phyloP scores from a whole-genome alignment of 2,113 vertebrate species.

The Alectura lathami region DNA sequence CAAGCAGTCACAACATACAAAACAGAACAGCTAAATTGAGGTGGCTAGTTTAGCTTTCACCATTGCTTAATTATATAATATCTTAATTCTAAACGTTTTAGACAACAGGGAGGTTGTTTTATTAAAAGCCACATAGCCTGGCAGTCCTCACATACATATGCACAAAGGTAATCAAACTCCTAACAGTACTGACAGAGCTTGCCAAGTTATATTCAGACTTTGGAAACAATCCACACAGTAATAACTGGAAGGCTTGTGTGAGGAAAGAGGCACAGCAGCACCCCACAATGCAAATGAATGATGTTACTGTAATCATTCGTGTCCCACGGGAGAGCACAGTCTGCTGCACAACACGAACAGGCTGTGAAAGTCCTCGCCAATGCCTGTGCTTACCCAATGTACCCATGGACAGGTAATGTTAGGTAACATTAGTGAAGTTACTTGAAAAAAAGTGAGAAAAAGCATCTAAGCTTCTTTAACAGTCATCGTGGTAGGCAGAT shows the following conservation, averaged over 20 bases:
- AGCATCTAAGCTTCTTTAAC: not conserved
- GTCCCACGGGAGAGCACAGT: conserved; percentile 5
- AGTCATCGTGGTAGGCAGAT: not conserved
- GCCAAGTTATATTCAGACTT: conserved; percentile 40
- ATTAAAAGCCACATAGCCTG: not conserved
- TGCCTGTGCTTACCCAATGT: not conserved
- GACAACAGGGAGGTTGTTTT: not conserved
- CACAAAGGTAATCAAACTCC: conserved; percentile 55
- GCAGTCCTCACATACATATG: not conserved
- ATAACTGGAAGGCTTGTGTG: conserved; percentile 33
- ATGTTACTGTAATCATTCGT: not conserved
- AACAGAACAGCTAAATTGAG: not conserved
- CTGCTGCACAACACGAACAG: not conserved
- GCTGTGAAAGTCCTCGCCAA: not conserved
- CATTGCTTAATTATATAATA: not conserved
- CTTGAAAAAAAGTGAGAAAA: not conserved
- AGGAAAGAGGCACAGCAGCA: conserved; percentile 13
- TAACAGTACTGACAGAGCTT: conserved; percentile 1
- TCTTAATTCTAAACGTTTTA: not conserved
- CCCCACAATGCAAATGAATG: not conserved
- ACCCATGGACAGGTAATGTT: not conserved
- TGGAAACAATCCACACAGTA: not conserved
- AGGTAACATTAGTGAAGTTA: not conserved
- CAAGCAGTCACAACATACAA: not conserved
- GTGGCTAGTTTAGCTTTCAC: not conserved